Conservation (phyloP, 2,113 vertebrate species). For the Paralichthys olivaceus region DNA sequence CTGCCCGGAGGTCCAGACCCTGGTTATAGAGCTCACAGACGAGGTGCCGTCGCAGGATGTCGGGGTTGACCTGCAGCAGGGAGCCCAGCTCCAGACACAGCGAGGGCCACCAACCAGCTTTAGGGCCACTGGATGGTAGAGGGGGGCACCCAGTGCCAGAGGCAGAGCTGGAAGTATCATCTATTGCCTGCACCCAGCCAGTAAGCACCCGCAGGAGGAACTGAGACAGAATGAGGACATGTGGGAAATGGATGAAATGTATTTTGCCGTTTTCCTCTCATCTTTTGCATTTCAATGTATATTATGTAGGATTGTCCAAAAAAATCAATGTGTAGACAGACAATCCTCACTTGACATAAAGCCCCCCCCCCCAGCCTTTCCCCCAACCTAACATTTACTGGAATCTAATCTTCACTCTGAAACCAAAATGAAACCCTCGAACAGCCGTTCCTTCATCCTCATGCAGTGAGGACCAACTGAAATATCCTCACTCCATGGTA, state of each 20-base stretch:
- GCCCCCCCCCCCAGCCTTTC: no score
- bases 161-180: conserved; percentile 46
- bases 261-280: neutral
- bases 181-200: conserved; percentile 85
- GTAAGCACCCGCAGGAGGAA: conserved; percentile 90
- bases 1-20: conserved; percentile 90
- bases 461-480: no score
- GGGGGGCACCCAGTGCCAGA: conserved; percentile 1
- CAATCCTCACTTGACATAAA: neutral
- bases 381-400: no score
- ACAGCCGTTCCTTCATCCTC: no score
- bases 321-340: neutral
- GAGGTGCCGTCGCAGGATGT: conserved; percentile 89
- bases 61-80: conserved; percentile 91
- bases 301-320: neutral
- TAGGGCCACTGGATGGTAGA: conserved; percentile 57
- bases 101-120: conserved; percentile 88
- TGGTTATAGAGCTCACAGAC: conserved; percentile 95
- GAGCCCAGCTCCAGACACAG: conserved; percentile 88
- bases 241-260: neutral
- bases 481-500: no score
- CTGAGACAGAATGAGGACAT: conserved; percentile 70
- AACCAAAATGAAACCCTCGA: no score
- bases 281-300: neutral
- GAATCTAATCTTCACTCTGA: no score